phyloP scores from a whole-genome alignment of 2,113 vertebrate species.

The Pterocles burchelli region DNA sequence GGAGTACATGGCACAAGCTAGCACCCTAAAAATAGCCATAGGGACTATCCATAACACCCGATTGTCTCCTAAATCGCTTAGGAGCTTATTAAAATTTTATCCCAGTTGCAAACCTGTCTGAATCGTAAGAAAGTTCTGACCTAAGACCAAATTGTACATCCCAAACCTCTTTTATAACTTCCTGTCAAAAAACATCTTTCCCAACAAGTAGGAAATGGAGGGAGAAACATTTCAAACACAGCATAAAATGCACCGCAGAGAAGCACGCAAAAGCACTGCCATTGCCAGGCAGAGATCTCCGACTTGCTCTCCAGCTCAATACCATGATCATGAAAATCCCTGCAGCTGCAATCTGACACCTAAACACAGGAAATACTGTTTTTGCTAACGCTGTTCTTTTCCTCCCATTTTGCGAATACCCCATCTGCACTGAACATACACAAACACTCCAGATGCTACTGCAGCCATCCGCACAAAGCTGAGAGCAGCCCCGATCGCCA shows the following conservation, averaged over 20 bases:
- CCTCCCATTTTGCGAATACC: accelerated
- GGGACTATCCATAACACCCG: not conserved
- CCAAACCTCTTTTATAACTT: not conserved
- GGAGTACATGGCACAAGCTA: not conserved
- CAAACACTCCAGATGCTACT: not conserved
- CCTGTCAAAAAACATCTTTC: not conserved
- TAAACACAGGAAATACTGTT: not conserved
- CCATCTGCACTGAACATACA: not conserved
- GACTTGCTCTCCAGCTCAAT: not conserved
- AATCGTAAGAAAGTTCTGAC: not conserved
- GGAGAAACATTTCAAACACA: not conserved
- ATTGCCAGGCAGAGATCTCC: not conserved
- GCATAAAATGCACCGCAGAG: not conserved
- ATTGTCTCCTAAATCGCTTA: not conserved
- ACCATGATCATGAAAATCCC: not conserved
- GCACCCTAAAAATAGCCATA: not conserved
- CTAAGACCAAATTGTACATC: not conserved
- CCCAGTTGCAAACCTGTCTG: not conserved
- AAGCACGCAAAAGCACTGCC: not conserved
- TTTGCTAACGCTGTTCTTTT: accelerated
- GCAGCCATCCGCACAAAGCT: not conserved
- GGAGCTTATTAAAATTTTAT: not conserved
- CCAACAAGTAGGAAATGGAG: not conserved
- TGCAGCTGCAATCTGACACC: not conserved
- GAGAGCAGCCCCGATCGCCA: not conserved